phyloP scores from a whole-genome alignment of 2,113 vertebrate species.

The Chamaea fasciata region DNA sequence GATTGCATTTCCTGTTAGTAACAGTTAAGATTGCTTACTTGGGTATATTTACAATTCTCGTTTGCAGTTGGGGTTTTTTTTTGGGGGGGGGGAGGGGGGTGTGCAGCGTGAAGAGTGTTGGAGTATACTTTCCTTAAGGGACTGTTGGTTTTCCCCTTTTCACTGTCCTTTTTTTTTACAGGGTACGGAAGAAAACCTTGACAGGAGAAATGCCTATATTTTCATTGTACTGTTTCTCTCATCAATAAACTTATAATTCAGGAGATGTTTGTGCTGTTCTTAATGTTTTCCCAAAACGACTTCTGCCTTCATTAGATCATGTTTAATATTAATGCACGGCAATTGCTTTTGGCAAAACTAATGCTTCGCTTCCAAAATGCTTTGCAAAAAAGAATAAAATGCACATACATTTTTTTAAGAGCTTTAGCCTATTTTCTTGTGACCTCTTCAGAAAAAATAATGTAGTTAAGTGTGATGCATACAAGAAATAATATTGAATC shows the following conservation, averaged over 20 bases:
- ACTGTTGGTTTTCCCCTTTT: neutral
- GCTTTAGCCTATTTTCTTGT: constrained; percentile 6
- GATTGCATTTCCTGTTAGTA: neutral
- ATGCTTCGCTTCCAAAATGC: constrained; percentile 20
- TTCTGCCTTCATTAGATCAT: constrained; percentile 64
- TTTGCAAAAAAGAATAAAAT: constrained; percentile 25
- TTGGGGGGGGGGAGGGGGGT: fast-evolving
- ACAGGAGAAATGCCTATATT: constrained; percentile 12
- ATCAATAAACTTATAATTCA: constrained; percentile 54
- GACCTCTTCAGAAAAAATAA: neutral
- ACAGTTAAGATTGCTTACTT: neutral
- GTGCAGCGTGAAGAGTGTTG: neutral
- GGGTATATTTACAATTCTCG: neutral
- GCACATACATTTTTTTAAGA: neutral
- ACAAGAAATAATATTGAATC: constrained; percentile 26
- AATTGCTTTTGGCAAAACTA: constrained; percentile 69
- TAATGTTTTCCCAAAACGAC: constrained; percentile 67
- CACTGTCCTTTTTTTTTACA: neutral
- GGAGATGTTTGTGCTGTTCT: constrained; percentile 39
- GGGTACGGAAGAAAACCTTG: neutral
- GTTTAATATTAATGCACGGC: constrained; percentile 68
- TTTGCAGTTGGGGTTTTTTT: neutral
- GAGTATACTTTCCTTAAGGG: neutral
- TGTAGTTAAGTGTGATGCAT: neutral
- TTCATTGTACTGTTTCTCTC: constrained; percentile 34